Percentiles rank a stretch among this genome's conserved stretches.
Evolutionary conservation across 1,140 invertebrate genomes (phyloP).

Genomic region (Aphaenogaster ashmeadi): DNA sequence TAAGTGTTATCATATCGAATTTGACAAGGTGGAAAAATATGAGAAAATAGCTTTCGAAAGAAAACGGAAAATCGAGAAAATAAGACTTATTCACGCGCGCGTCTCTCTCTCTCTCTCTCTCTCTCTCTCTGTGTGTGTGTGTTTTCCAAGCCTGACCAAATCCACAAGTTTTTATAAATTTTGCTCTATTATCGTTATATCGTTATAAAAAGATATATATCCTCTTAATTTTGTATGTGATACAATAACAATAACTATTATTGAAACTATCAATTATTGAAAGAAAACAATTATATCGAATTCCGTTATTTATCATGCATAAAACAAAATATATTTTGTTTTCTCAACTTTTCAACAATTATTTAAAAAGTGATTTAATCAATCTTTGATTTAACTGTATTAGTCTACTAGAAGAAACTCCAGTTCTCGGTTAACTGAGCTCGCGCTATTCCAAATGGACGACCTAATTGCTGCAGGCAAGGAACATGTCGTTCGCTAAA

Average conservation of each 20-base stretch:
- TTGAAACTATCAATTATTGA: background rate
- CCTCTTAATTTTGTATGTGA: background rate
- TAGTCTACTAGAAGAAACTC: background rate
- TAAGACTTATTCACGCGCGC: background rate
- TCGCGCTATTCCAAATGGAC: background rate
- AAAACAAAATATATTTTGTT: background rate
- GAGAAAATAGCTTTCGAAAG: background rate
- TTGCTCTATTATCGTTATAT: background rate
- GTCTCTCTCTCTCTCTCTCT: too few species aligned
- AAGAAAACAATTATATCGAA: background rate
- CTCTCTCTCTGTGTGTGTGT: too few species aligned
- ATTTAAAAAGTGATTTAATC: slow-evolving; percentile 14
- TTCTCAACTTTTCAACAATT: background rate
- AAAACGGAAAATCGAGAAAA: slow-evolving; percentile 1
- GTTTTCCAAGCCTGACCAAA: background rate
- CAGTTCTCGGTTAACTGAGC: background rate
- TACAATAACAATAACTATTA: background rate
- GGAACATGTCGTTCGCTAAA: background rate
- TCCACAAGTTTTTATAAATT: background rate
- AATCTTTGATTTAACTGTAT: background rate
- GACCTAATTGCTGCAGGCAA: slow-evolving; percentile 7
- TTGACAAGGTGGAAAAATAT: slow-evolving; percentile 15
- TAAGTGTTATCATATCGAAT: slow-evolving; percentile 19
- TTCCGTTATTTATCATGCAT: background rate
- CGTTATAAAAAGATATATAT: background rate